phyloP scores from a whole-genome alignment of 2,113 vertebrate genomes.

The Catharus bicknelli region DNA sequence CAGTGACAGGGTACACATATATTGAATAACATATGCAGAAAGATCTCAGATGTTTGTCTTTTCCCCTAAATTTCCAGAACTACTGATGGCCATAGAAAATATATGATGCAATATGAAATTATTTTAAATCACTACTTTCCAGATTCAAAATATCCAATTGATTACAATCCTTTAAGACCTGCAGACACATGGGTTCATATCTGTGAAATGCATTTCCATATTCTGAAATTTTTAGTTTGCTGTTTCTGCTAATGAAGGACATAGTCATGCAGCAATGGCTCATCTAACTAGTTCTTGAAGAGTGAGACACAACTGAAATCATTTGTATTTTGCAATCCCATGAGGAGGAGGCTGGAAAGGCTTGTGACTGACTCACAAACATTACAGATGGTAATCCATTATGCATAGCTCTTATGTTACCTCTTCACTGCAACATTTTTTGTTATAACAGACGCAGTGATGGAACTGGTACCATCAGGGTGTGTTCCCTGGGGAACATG shows the following conservation, averaged over 20 bases:
- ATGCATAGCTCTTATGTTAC: neutral
- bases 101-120: neutral
- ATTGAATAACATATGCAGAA: neutral
- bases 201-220: neutral
- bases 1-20: neutral
- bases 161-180: neutral
- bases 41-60: neutral
- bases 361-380: neutral
- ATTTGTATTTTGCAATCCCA: neutral
- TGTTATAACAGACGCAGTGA: neutral
- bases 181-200: neutral
- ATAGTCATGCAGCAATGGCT: neutral
- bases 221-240: neutral
- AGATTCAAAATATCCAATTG: neutral
- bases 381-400: neutral
- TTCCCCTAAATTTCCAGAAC: neutral
- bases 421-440: neutral
- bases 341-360: neutral
- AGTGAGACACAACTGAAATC: neutral
- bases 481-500: rapidly evolving
- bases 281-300: neutral
- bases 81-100: neutral
- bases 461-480: neutral
- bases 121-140: neutral
- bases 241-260: neutral